phyloP scores from a whole-genome alignment of 2,888 invertebrate species.

The Cosmorhoe ocellata region DNA sequence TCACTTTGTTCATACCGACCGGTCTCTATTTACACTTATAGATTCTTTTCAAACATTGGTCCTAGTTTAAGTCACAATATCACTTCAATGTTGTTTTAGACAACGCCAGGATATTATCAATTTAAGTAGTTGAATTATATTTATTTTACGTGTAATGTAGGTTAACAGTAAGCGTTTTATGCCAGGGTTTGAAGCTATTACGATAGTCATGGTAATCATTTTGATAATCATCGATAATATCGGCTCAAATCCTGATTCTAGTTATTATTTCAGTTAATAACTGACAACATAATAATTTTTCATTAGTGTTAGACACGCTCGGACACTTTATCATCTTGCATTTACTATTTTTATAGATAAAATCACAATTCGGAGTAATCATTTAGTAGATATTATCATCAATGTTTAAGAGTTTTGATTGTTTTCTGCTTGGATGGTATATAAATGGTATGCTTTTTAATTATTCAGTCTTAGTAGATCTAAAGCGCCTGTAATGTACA shows the following conservation, averaged over 20 bases:
- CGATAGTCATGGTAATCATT: background rate
- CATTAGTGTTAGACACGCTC: conserved; percentile 6
- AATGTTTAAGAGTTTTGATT: conserved; percentile 8
- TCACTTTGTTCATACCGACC: background rate
- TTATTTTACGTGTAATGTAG: conserved; percentile 25
- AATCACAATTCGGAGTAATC: conserved; percentile 20
- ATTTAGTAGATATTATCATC: conserved; percentile 2
- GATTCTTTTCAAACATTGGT: no score
- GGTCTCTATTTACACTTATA: background rate
- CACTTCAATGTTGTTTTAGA: conserved; percentile 9
- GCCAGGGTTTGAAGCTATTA: conserved; percentile 10
- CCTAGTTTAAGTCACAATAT: conserved; percentile 3
- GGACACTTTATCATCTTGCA: conserved; percentile 50
- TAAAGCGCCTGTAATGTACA: conserved; percentile 25
- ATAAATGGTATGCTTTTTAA: conserved; percentile 5
- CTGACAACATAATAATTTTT: background rate
- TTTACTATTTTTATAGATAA: conserved; percentile 50
- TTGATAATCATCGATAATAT: background rate
- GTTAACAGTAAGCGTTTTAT: conserved; percentile 10
- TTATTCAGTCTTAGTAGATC: conserved; percentile 4
- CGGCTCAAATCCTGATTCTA: background rate
- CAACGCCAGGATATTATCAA: conserved; percentile 29
- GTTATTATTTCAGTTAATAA: conserved; percentile 10
- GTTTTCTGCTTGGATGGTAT: background rate
- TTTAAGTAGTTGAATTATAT: conserved; percentile 42